Percentiles rank a stretch among this genome's conserved stretches.
phyloP scores from a whole-genome alignment of 53 echinoderm and acorn worm species.

The Temnopleurus reevesii region DNA sequence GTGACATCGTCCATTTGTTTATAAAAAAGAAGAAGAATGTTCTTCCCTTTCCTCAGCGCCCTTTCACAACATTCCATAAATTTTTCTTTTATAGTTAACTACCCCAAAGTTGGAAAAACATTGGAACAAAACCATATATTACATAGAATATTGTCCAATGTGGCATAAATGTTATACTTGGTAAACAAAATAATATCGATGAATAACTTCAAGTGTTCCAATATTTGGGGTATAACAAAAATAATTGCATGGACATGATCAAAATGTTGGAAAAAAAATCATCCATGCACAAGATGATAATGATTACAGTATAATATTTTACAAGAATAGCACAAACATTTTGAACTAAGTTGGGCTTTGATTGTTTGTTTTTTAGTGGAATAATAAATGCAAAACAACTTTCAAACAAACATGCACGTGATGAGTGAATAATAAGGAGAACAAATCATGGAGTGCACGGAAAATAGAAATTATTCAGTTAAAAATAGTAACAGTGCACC shows the following conservation, averaged over 20 bases:
- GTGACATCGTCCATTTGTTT: too few relatives aligned
- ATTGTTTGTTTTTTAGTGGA: slow-evolving; percentile 13
- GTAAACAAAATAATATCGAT: too few relatives aligned
- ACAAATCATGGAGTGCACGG: background rate
- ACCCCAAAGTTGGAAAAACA: too few relatives aligned
- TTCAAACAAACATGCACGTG: slow-evolving; percentile 53
- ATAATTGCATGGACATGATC: background rate
- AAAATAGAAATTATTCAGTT: slow-evolving; percentile 3
- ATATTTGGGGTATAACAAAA: background rate
- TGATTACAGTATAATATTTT: slow-evolving; percentile 22
- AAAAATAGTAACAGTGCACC: background rate
- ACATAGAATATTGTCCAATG: too few relatives aligned
- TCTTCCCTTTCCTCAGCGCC: too few relatives aligned
- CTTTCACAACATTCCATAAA: too few relatives aligned
- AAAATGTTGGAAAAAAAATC: slow-evolving; percentile 39
- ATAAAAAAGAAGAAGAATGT: too few relatives aligned
- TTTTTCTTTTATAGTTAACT: too few relatives aligned
- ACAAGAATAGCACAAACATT: slow-evolving; percentile 50
- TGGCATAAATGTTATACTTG: too few relatives aligned
- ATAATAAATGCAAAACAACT: slow-evolving; percentile 55
- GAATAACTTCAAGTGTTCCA: background rate
- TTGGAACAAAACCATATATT: too few relatives aligned
- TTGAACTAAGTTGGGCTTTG: slow-evolving; percentile 34
- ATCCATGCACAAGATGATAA: background rate
- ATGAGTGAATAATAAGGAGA: background rate